phyloP scores from a whole-genome alignment of 2,888 invertebrate species.

The Phyllotreta cruciferae region DNA sequence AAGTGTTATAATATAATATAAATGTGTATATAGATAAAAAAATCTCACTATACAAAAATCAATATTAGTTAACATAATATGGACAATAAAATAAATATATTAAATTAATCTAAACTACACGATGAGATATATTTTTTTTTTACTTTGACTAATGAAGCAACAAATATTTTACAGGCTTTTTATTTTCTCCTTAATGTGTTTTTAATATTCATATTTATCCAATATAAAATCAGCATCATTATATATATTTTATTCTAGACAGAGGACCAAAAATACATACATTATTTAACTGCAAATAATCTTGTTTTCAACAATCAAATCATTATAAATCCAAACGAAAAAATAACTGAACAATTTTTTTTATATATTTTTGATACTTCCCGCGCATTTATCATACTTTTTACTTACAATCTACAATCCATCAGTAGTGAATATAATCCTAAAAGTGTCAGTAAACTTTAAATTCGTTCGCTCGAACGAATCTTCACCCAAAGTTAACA shows the following conservation, averaged over 20 bases:
- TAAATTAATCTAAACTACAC: slow-evolving; percentile 2
- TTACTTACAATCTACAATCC: slow-evolving; percentile 41
- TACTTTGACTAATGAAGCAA: slow-evolving; percentile 35
- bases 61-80: too few relatives aligned
- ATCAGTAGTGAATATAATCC: slow-evolving; percentile 45
- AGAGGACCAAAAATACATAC: slow-evolving; percentile 20
- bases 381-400: slow-evolving; percentile 4
- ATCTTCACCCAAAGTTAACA: slow-evolving; percentile 44
- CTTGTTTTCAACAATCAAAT: not conserved
- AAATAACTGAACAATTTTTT: slow-evolving; percentile 12
- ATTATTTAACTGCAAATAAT: not conserved
- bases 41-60: too few relatives aligned
- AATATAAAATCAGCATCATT: slow-evolving; percentile 42
- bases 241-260: slow-evolving; percentile 22
- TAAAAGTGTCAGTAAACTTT: slow-evolving; percentile 27
- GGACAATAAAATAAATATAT: not conserved
- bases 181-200: slow-evolving; percentile 17
- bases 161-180: slow-evolving; percentile 32
- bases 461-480: slow-evolving; percentile 28
- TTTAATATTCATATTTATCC: slow-evolving; percentile 30
- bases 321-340: slow-evolving; percentile 25
- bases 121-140: slow-evolving; percentile 20
- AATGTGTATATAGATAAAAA: too few relatives aligned
- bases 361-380: slow-evolving; percentile 13
- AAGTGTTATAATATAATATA: too few relatives aligned